Base-by-base conservation (phyloP, 1,140 invertebrate genomes). In the Melipona quadrifasciata region DNA sequence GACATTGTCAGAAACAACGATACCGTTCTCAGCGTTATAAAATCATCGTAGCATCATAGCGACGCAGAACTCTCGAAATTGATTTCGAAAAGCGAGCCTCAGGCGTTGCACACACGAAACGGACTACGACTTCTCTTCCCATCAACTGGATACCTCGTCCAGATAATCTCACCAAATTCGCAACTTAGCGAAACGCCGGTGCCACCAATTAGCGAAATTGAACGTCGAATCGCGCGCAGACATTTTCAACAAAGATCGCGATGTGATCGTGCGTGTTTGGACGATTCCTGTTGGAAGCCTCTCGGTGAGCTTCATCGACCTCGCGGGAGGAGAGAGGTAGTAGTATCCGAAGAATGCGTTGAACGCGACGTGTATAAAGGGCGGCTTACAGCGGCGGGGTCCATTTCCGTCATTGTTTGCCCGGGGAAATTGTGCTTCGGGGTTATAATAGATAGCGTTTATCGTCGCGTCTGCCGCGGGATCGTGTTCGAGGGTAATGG, bases 401-500 rank as follows among this genome's bases (percentile, higher is more conserved):
- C 81, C 81, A 77, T 82, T 82, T 67, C 73, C 64, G 58, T 70
- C 81, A 82, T 82, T 77, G 81, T 82, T 76, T 75, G 81, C 73
- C 58, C 10, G 73, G 31, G 72, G 73, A 82, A 82, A 82, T 82
- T 82, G 81, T 76, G 61, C 19, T 55, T 51, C 10, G 73, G 24
- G 81, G 81, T 82, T 82, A 82, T 82, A 82, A 82, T 82, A 75
- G 81, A 82, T 82, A 77, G 81, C 81, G 73, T 82, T 82, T 82
- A 82, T 82, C 81, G 81, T 82, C 68, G 53, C 81, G 64, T 68
- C 64, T 39, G 31, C 24, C 75, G 73, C 16, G 55, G 61, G 73
- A 76, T 77, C 73, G 81, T 55, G 81, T 82, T 82, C 81, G n/a
- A 27, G 73, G 73, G 81, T 82, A 82, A 82, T 82, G 81, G 81